Percentiles rank a stretch among this genome's conserved stretches.
Conservation (phyloP, 2,888 invertebrate genomes). For the Scaptomyza caliginosa region DNA sequence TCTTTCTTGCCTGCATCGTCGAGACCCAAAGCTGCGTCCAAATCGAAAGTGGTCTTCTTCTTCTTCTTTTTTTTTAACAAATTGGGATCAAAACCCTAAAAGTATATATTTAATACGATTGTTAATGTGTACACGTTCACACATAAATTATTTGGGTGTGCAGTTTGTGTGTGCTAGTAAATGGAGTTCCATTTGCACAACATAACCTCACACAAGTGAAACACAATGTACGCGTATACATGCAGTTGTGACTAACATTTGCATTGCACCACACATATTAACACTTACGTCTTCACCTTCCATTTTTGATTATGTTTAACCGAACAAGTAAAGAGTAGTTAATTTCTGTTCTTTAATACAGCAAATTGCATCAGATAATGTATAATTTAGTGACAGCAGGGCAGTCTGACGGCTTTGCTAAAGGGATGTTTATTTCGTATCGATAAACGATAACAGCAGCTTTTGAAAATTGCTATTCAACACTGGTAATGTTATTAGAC, state of each 20-base stretch:
- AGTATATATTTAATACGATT: background rate
- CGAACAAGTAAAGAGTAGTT: constrained; percentile 2
- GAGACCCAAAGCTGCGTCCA: constrained; percentile 91
- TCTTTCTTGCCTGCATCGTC: constrained; percentile 85
- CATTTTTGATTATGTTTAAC: constrained; percentile 38
- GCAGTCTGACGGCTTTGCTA: constrained; percentile 36
- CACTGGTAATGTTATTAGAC: too few relatives aligned
- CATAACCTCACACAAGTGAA: constrained; percentile 50
- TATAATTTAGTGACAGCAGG: constrained; percentile 51
- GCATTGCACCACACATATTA: background rate
- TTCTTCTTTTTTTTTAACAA: constrained; percentile 96
- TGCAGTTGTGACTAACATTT: constrained; percentile 4
- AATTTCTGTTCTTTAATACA: constrained; percentile 22
- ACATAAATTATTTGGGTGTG: background rate
- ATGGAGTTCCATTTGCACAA: constrained; percentile 27
- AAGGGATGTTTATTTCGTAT: constrained; percentile 26
- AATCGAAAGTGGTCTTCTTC: constrained; percentile 95
- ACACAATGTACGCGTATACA: constrained; percentile 19
- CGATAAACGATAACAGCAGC: constrained; percentile 22
- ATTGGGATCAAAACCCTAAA: constrained; percentile 92
- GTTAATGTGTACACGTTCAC: background rate
- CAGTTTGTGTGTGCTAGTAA: constrained; percentile 13
- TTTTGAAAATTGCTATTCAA: background rate
- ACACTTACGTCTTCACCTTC: constrained; percentile 68
- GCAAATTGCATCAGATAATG: constrained; percentile 64